Base-by-base conservation (phyloP, 2,113 vertebrate genomes). In the Ammodytes marinus region DNA sequence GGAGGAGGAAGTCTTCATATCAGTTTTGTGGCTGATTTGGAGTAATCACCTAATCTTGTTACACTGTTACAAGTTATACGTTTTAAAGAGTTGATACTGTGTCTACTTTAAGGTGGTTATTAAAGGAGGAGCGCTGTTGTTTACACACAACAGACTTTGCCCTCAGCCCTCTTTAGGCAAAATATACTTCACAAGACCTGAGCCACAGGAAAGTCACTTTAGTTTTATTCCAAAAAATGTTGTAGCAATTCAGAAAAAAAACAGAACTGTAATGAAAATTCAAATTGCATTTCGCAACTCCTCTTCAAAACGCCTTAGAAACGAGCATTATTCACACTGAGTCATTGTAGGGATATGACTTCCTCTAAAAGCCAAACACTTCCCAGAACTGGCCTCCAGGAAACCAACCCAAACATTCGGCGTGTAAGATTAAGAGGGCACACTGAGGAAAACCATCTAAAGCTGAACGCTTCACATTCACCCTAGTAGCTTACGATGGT, bases 361-460 rank as follows among this genome's bases (percentile, higher is more conserved):
- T 87, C 69, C 66, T 73, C 53, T 70, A 40, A 60, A 43, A 81
- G 74, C 27, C 27, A n/a, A 86, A 61, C 64, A 49, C 61, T 71
- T 89, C 70, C 75, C 65, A 74, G 43, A 65, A 50, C 50, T 65
- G 52, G 63, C 55, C 42, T 80, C 47, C 61, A 80, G 72, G 65
- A 84, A 80, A 77, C 68, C 72, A 77, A 61, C 69, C 75, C 40
- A 68, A 72, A 79, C 67, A 82, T 78, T 89, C 63, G 42, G 65
- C 50, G 77, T 75, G 68, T 83, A 80, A 87, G 67, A 86, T 77
- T 72, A 64, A 53, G 65, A 78, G 19, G 42, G 74, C 47, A 71
- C 69, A 76, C 6, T 11, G 39, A 69, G 55, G 71, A 69, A 72
- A 71, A 27, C 55, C 35, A 68, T 47, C 27, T 66, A 57, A 71